These are phyloP conservation scores for Sarcophaga rosellei DNA, from an alignment of 2,888 invertebrate genomes.

Conservation along the genomic window DNA sequence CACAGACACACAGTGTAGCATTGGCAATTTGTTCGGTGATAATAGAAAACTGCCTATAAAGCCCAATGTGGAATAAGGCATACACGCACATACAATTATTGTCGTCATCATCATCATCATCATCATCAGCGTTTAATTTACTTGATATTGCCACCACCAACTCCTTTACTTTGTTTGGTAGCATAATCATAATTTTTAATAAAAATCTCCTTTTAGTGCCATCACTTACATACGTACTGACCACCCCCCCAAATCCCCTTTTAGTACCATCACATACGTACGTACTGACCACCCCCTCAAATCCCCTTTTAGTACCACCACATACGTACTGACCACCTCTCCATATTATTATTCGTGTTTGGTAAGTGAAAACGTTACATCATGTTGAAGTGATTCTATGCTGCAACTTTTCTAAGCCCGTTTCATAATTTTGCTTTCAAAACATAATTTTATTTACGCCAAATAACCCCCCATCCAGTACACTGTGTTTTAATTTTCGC, in stretches of 20 bases:
- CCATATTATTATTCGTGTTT: not conserved
- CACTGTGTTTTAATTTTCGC: not conserved
- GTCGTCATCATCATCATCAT: not conserved
- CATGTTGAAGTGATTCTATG: too few species aligned
- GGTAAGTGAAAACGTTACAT: not conserved
- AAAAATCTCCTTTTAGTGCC: not conserved
- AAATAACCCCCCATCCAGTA: not conserved
- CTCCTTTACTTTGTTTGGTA: not conserved
- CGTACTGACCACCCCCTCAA: not conserved
- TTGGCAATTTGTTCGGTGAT: not conserved
- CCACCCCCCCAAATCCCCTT: not conserved
- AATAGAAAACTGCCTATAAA: not conserved
- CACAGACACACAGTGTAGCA: too few species aligned
- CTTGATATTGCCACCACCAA: not conserved
- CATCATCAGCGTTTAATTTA: not conserved
- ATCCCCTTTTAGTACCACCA: not conserved
- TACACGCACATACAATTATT: too few species aligned
- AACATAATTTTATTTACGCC: not conserved
- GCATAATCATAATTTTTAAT: constrained; percentile 26
- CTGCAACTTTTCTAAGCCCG: not conserved
- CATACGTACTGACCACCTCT: not conserved
- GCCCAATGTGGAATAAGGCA: too few species aligned
- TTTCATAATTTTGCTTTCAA: not conserved
- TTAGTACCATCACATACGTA: not conserved
- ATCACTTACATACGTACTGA: not conserved